Evolutionary conservation across 2,797 vertebrate genomes (phyloP), one percentile per base, ranked within the genome.

Genomic region (Vireo griseus): DNA sequence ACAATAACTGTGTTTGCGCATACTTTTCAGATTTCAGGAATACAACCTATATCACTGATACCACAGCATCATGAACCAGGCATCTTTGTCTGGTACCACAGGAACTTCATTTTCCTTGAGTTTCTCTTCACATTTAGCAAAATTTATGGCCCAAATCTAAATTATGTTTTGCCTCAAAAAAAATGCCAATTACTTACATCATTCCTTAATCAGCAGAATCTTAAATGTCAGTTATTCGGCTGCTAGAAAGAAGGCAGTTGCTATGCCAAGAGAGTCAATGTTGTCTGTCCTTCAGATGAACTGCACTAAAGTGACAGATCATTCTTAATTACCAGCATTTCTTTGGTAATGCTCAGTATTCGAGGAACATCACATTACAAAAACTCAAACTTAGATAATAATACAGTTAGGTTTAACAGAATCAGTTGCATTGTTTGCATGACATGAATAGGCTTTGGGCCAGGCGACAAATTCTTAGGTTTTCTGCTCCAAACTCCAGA

Each of bases 181-280:
- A 12, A 22, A 26, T 1, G 3, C 12, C 35, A 35, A 16, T 54
- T 16, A 5, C 1, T 54, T 16, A 5, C 1, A 67, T 16, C 3
- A 44, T 45, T 81, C 31, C 37, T 82, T 85, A 74, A 62, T 58
- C 25, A 92, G 81, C 22, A 72, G 29, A 57, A 74, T 40, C 31
- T 58, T 50, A 69, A 59, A 19, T 39, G 31, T 51, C 9, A 10
- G 37, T 13, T 57, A 57, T 29, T 58, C 20, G 26, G 11, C 24
- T 71, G 31, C 50, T 29, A 71, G 20, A 79, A 88, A 65, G 63
- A 63, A 55, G 33, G 73, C 7, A 37, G n/a, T 39, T 74, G 35
- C 40, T 66, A 42, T 4, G 12, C 35, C 51, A 69, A 13, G 5
- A 54, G 6, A 80, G 24, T 20, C 52, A 57, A 13, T 10, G 28